Base-by-base conservation (phyloP, 2,797 vertebrate genomes). In the Hyperoplus immaculatus region DNA sequence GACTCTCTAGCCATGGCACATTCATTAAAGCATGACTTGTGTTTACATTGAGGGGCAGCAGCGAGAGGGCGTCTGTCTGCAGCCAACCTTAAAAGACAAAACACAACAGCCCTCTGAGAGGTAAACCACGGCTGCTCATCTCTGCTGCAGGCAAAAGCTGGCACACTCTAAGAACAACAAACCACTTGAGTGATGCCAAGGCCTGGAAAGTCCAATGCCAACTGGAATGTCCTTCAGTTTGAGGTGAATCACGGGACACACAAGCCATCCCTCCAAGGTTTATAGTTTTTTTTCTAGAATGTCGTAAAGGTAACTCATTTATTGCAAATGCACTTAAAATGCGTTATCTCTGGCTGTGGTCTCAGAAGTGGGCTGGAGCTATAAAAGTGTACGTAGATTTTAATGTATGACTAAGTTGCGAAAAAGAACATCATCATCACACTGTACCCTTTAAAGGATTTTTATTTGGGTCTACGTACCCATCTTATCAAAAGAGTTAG, bases 11-110 rank as follows among this genome's bases (percentile, higher is more conserved):
- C 91, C 78, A 1, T 85, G 18, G 38, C 64, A 69, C 77, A 83
- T 85, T 70, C 47, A 82, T 87, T 82, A 85, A 77, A 59, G 58
- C 1, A 7, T 62, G 85, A 85, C 88, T 83, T 78, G 0, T 91
- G 91, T 94, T 93, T 93, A 92, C 79, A 87, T 45, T 73, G 75
- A 66, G 71, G 54, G 69, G 80, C 81, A 39, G 76, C 64, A 21
- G 66, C 38, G 56, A 78, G 46, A 29, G 73, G 69, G 59, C 77
- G 16, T 77, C 73, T 60, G 80, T 86, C 78, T 87, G 79, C 81
- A 64, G 77, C 53, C 57, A 1, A 49, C 91, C 88, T 89, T 87
- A 81, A 89, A 89, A 92, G 90, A 92, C 87, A 80, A 79, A 90
- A 72, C 46, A 75, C 70, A 75, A 88, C 83, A 87, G 78, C 85